Base-by-base conservation (phyloP, 2,888 invertebrate genomes). In the Diplolepis rosae region DNA sequence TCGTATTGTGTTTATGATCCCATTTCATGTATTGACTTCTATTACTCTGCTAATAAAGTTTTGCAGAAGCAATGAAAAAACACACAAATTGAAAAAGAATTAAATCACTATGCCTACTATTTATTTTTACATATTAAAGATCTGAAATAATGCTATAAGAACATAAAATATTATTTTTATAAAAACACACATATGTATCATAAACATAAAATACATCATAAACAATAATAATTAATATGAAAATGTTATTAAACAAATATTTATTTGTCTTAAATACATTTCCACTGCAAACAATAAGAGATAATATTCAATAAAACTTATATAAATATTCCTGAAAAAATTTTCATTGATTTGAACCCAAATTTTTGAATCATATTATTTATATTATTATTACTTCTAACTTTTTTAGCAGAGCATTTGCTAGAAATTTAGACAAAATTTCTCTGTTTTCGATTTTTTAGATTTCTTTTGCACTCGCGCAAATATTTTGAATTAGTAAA, bases 331-430 rank as follows among this genome's bases (percentile, higher is more conserved):
- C 13, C 11, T 39, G 13, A 9, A 13, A 1, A 39, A 39, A 13
- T 39, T 39, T 9, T 39, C 35, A 11, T 11, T 13, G 13, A 39
- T 39, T 9, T 13, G 13, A 39, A 39, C 11, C 6, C n/a, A 15
- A 42, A 42, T n/a, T 42, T 42, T 45, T 3, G 18, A 45, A n/a
- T 15, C 28, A 1, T n/a, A 1, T 28, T n/a, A 24, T 24, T 7
- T 39, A 22, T 61, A 39, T 56, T 0, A 4, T 32, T 39, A n/a
- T 13, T 35, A 22, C 35, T 39, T 39, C 24, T 7, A 39, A 61
- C 61, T 61, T 61, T 24, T 39, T 39, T 61, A 61, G 61, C 61
- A 61, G 61, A 61, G 35, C 24, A 22, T n/a, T 61, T 39, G 54
- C 54, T 56, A 35, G 13, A 11, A 13, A 11, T 27, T 6, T 50